Base-by-base conservation (phyloP, 2,113 vertebrate genomes). In the Hystrix cristata region DNA sequence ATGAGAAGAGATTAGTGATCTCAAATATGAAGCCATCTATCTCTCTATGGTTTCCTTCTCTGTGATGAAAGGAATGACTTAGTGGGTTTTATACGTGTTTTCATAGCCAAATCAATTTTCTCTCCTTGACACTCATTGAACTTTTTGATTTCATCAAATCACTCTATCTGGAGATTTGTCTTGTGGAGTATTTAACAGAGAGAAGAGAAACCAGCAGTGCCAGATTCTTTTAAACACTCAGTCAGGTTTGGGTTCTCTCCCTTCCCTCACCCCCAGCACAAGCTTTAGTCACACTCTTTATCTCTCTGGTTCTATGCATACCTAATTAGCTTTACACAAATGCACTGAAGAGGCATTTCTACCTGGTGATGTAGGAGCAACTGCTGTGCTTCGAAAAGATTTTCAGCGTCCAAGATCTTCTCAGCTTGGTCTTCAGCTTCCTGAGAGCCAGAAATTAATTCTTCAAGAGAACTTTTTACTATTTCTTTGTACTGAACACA, bases 301-400 rank as follows among this genome's bases (percentile, higher is more conserved):
- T 27, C 2, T 23, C 34, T 76, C 69, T 48, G 11, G 43, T 21
- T 62, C 82, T 43, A 3, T 48, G 19, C 25, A 29, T 74, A 72
- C 53, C 64, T 51, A 38, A 27, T 0, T 0, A 19, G 1, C 21
- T 27, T 19, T 4, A 19, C 19, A n/a, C 0, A 19, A 10, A 29
- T 3, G n/a, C 16, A 2, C 3, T 0, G 19, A 2, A 71, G 15
- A 57, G 27, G 86, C 19, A 10, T 57, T 43, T 90, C 10, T 98
- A 99, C 99, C 99, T 99, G 99, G 98, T 99, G 99, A 97, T 99
- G 99, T n/a, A 99, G 98, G 43, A 99, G 98, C 31, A 99, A 97
- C 67, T 99, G 99, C 84, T 99, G 99, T 29, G 99, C 99, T 98
- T 99, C 99, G 74, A 99, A 97, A 78, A 99, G 98, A 65, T 98